A percentile compares a stretch with the other conserved stretches of the same genome.
phyloP scores from a whole-genome alignment of 1,140 invertebrate genomes.

The Wasmannia auropunctata region DNA sequence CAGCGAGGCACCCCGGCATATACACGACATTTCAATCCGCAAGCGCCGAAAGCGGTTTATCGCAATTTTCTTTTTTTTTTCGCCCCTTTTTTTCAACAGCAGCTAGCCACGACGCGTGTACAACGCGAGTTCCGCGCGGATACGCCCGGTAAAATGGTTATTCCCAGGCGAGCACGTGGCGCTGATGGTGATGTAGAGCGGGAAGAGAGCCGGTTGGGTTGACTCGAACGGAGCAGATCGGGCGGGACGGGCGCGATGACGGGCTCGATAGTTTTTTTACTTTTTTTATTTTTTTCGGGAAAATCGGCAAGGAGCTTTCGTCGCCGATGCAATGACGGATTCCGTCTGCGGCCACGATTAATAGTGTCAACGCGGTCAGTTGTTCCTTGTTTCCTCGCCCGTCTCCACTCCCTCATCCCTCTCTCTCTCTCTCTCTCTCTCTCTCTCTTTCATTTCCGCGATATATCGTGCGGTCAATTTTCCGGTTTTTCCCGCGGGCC shows the following conservation, averaged over 20 bases:
- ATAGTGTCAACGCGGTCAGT: constrained; percentile 16
- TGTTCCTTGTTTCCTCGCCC: background rate
- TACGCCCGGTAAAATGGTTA: constrained; percentile 72
- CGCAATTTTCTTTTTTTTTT: constrained; percentile 52
- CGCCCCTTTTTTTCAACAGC: constrained; percentile 53
- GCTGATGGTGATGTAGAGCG: constrained; percentile 61
- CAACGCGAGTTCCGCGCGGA: constrained; percentile 63
- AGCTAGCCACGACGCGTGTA: constrained; percentile 60
- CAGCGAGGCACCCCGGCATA: constrained; percentile 52
- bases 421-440: background rate
- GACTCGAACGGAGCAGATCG: constrained; percentile 51
- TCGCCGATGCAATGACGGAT: constrained; percentile 10
- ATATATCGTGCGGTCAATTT: constrained; percentile 56
- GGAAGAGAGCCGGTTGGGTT: constrained; percentile 15
- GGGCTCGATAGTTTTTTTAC: constrained; percentile 10
- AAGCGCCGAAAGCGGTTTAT: constrained; percentile 74
- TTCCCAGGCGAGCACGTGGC: constrained; percentile 71
- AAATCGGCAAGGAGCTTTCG: constrained; percentile 58
- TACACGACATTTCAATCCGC: constrained; percentile 73
- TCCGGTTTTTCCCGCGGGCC: constrained; percentile 63
- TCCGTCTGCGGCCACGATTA: background rate
- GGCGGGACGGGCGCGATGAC: constrained; percentile 21
- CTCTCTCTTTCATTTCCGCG: constrained; percentile 11
- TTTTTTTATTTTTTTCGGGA: background rate
- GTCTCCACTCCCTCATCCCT: background rate